Conservation (phyloP, 2,113 vertebrate genomes). For the Indicator indicator region DNA sequence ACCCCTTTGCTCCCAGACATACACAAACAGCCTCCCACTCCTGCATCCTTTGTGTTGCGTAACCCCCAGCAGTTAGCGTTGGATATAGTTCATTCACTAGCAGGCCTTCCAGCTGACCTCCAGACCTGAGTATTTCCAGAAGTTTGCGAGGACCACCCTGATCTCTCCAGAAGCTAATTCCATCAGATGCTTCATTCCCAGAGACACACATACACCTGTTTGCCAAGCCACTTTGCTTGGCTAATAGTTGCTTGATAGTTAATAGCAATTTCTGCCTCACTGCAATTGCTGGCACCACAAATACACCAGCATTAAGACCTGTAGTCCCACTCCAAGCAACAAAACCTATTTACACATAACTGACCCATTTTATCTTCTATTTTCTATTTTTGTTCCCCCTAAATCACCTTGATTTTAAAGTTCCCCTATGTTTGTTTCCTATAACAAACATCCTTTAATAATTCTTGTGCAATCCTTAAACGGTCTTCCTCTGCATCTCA, state of each 20-base stretch:
- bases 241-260: neutral
- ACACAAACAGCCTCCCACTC: neutral
- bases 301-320: neutral
- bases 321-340: neutral
- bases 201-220: neutral
- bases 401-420: neutral
- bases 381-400: neutral
- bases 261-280: neutral
- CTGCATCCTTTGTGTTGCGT: neutral
- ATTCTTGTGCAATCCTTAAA: neutral
- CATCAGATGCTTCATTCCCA: neutral
- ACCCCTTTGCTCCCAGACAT: fast-evolving
- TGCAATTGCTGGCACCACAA: neutral
- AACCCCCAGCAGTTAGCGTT: neutral
- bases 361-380: neutral
- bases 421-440: neutral
- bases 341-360: neutral
- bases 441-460: neutral
- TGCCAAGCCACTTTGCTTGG: neutral
- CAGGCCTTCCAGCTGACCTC: neutral
- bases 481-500: neutral
- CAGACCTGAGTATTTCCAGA: neutral
- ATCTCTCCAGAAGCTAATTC: neutral
- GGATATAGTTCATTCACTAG: neutral
- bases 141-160: neutral